Evolutionary conservation across 2,113 vertebrate genomes (phyloP), one percentile per base, ranked within the genome.

Genomic region (Centropus unirufus): DNA sequence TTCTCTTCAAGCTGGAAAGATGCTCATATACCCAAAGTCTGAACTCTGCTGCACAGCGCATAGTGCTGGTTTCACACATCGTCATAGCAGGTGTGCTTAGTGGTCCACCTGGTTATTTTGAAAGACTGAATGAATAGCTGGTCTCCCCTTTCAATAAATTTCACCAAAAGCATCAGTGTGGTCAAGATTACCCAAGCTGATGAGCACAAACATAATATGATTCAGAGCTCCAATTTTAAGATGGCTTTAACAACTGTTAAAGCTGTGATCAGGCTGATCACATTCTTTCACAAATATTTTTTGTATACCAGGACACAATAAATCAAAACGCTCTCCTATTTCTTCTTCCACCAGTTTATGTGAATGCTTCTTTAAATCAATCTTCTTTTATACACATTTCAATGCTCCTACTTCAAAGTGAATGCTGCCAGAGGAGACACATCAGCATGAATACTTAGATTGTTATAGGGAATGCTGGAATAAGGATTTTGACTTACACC

Each of bases 271-370:
- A 73, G 36, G 80, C 66, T 75, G 58, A 87, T 84, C 66, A 36
- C 30, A 72, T 70, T 34, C 21, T 92, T 93, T 91, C 22, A 27
- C 47, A 55, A 22, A 29, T 82, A 32, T 74, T 91, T 32, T 6
- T 27, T 55, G 4, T 46, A 34, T 74, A 44, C 34, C 34, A 62
- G 29, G 55, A 47, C 22, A 75, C 34, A 52, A 46, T 57, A 57
- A 75, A 74, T n/a, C 11, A 44, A 81, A 89, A 52, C 47, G 52
- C 80, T 83, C 32, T 62, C 80, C 63, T 51, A 19, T 67, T 91
- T 90, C 66, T 92, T 92, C 54, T 91, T 47, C 74, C 77, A 84
- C 52, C 52, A 84, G 44, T 93, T 90, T 44, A 20, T 64, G 27
- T 78, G 69, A 92, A 64, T 64, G 26, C 14, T 39, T 92, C 34